These are phyloP conservation scores for Plectrocnemia conspersa DNA, from an alignment of 1,140 invertebrate species.

Conservation along the genomic window DNA sequence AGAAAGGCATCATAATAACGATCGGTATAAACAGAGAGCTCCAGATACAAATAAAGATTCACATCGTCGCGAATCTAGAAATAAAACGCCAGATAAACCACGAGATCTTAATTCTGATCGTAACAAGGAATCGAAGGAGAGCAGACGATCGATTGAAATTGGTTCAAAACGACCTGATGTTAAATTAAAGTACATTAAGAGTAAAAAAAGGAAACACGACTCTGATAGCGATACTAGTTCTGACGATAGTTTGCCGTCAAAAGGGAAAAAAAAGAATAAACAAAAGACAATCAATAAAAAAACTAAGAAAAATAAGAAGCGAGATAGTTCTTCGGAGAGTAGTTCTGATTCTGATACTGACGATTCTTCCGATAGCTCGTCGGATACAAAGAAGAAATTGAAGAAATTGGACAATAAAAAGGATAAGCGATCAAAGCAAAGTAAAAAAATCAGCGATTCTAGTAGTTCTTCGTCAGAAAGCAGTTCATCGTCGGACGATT, in stretches of 20 bases:
- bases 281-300: background rate
- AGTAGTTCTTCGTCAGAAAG: conserved; percentile 24
- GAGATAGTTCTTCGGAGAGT: background rate
- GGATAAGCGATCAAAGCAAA: conserved; percentile 18
- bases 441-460: conserved; percentile 17
- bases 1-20: conserved; percentile 4
- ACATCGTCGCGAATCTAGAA: background rate
- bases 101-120: background rate
- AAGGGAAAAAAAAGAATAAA: conserved; percentile 18
- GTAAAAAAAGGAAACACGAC: conserved; percentile 14
- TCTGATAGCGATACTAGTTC: background rate
- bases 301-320: conserved; percentile 9
- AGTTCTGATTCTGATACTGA: conserved; percentile 19
- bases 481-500: conserved; percentile 23
- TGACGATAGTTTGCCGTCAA: conserved; percentile 2
- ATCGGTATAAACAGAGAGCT: background rate
- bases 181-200: conserved; percentile 10
- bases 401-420: conserved; percentile 19
- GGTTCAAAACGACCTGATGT: background rate
- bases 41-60: conserved; percentile 6
- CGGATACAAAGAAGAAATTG: conserved; percentile 24
- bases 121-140: background rate
- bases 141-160: background rate
- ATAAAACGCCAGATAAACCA: background rate
- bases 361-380: conserved; percentile 29